These are phyloP conservation scores for Achlya flavicornis DNA, from an alignment of 2,888 invertebrate genomes.

Conservation along the genomic window DNA sequence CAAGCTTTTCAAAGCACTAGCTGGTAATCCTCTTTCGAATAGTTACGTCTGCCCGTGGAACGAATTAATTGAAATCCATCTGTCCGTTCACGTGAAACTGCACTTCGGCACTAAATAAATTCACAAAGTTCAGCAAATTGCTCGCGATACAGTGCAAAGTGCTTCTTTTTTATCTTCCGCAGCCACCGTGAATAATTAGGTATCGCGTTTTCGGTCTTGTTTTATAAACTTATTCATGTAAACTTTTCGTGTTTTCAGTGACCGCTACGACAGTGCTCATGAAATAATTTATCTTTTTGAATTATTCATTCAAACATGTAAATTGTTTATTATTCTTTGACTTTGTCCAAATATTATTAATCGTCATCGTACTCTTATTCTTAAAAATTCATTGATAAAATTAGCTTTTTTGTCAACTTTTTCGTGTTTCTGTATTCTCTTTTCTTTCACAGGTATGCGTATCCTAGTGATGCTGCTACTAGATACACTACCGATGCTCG, in stretches of 20 bases:
- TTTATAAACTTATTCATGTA: not conserved
- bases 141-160: constrained; percentile 7
- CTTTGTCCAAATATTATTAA: not conserved
- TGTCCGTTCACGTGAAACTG: constrained; percentile 39
- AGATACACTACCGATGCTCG: constrained; percentile 99
- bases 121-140: constrained; percentile 38
- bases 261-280: constrained; percentile 1
- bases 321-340: not conserved
- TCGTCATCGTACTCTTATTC: not conserved
- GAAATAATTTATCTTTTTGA: not conserved
- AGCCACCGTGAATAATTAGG: constrained; percentile 13
- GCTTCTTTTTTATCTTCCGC: constrained; percentile 10
- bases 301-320: not conserved
- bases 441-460: constrained; percentile 92
- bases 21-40: constrained; percentile 36
- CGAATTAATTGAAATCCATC: constrained; percentile 53
- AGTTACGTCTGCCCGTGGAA: constrained; percentile 28
- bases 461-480: constrained; percentile 98
- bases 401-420: constrained; percentile 10
- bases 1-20: constrained; percentile 30
- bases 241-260: not conserved
- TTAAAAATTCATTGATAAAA: not conserved
- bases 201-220: not conserved
- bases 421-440: constrained; percentile 18
- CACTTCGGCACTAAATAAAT: constrained; percentile 43